phyloP scores from a whole-genome alignment of 2,113 vertebrate genomes.

The Gallinago jamesoni region DNA sequence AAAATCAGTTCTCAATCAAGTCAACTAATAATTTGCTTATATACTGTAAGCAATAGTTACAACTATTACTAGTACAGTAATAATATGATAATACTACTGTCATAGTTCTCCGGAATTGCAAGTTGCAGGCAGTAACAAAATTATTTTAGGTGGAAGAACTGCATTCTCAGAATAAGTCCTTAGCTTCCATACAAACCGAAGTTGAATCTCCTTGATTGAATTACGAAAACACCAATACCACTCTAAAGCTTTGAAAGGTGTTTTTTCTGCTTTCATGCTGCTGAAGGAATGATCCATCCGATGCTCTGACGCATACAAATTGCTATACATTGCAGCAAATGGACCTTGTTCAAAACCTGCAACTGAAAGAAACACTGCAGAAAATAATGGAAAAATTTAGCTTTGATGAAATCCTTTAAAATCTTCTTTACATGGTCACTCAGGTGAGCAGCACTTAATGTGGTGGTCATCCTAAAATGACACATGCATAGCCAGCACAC shows the following conservation, averaged over 20 bases:
- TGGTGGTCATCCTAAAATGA: not conserved
- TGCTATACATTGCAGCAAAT: conserved; percentile 7
- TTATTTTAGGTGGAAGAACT: not conserved
- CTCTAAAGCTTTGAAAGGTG: not conserved
- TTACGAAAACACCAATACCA: not conserved
- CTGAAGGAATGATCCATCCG: not conserved
- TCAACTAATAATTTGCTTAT: not conserved
- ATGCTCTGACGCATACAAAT: conserved; percentile 8
- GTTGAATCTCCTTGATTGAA: not conserved
- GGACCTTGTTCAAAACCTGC: not conserved
- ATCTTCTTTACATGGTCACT: not conserved
- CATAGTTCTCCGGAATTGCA: not conserved
- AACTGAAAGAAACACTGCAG: not conserved
- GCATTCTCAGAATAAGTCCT: not conserved
- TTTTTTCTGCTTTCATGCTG: not conserved
- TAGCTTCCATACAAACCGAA: not conserved
- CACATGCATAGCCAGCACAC: not conserved
- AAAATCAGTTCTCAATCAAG: not conserved
- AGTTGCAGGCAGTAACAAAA: not conserved
- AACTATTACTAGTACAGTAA: not conserved
- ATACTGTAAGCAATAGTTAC: not conserved
- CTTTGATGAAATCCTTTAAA: not conserved
- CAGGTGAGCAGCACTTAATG: not conserved
- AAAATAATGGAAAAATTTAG: not conserved
- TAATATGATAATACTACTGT: not conserved